A percentile compares a stretch with the other conserved stretches of the same genome.
Conservation (phyloP, 2,113 vertebrate species). For the Galeopterus variegatus region DNA sequence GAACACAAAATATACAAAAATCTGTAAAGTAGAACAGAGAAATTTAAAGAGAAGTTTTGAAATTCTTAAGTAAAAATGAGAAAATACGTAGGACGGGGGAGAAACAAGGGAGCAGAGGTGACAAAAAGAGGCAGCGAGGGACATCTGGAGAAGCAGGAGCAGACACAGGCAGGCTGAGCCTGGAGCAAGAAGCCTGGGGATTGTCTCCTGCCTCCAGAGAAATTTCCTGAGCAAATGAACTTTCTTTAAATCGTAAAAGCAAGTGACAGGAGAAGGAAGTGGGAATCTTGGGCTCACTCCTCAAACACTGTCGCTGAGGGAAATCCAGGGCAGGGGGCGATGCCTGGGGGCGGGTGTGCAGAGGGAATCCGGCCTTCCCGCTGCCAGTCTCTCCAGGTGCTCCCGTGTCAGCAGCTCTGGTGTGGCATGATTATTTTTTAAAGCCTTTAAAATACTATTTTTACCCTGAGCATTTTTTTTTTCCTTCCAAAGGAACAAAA, state of each 20-base stretch:
- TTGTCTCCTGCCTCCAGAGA: neutral
- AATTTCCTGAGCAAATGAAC: neutral
- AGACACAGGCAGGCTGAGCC: neutral
- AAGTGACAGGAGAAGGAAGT: neutral
- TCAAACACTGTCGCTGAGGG: neutral
- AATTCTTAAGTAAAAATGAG: neutral
- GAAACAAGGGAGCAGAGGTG: neutral
- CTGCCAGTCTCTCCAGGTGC: neutral
- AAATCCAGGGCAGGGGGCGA: neutral
- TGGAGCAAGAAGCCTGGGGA: rapidly evolving
- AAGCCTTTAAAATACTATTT: slow-evolving; percentile 79
- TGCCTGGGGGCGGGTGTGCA: neutral
- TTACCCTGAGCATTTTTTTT: slow-evolving; percentile 65
- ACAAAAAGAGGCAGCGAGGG: neutral
- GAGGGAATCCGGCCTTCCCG: neutral
- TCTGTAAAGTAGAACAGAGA: neutral
- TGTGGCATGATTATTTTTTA: slow-evolving; percentile 55
- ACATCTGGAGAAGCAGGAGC: neutral
- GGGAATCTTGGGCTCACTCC: neutral
- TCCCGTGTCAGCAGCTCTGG: slow-evolving; percentile 33
- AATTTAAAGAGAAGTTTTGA: neutral
- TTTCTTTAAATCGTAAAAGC: neutral
- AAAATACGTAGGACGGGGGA: neutral
- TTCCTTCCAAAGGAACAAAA: slow-evolving; percentile 80
- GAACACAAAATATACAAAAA: neutral